A percentile compares a stretch with the other conserved stretches of the same genome.
Evolutionary conservation across 1,140 invertebrate genomes (phyloP).

Genomic region (Gonatopus flavifemur): DNA sequence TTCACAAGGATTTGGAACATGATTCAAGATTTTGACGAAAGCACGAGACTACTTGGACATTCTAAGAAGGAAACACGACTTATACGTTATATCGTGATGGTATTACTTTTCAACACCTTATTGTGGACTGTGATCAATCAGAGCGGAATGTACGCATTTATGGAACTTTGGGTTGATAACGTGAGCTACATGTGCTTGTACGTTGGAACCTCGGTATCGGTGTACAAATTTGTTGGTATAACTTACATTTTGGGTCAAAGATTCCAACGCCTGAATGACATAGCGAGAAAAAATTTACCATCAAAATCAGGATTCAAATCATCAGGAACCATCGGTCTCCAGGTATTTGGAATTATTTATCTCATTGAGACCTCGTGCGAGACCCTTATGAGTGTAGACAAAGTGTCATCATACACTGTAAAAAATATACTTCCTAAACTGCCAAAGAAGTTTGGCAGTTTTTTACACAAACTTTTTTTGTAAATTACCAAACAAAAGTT

Average conservation of each 20-base stretch:
- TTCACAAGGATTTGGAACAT: conserved; percentile 41
- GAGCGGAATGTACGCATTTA: conserved; percentile 40
- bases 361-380: no score
- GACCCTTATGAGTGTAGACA: no score
- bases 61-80: conserved; percentile 28
- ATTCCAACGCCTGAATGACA: conserved; percentile 40
- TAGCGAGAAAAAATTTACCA: conserved; percentile 21
- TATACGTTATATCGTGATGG: conserved; percentile 25
- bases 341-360: no score
- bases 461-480: no score
- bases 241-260: conserved; percentile 37
- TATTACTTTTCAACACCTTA: conserved; percentile 15
- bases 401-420: neutral
- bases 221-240: conserved; percentile 42
- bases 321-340: conserved; percentile 10
- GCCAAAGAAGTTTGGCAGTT: no score
- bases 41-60: conserved; percentile 29
- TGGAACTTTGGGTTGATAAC: conserved; percentile 34
- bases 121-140: conserved; percentile 38
- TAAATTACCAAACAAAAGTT: no score
- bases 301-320: neutral
- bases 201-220: conserved; percentile 26
- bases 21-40: conserved; percentile 43
- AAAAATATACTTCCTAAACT: no score
- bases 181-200: conserved; percentile 40